Percentiles rank a stretch among this genome's conserved stretches.
phyloP scores from a whole-genome alignment of 2,888 invertebrate genomes.

The Lapara coniferarum region DNA sequence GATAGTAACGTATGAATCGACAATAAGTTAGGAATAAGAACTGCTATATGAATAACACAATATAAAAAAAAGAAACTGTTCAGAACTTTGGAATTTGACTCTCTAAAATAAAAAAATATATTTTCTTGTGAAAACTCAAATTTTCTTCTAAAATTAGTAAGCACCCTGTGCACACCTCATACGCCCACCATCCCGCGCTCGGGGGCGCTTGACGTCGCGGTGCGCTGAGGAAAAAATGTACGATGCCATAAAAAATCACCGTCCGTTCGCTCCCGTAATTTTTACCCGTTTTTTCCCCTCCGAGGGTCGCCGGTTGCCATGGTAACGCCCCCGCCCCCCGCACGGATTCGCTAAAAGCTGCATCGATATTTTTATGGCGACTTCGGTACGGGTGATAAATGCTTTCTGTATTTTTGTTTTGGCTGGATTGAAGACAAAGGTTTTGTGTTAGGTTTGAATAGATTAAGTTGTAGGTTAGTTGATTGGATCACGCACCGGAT shows the following conservation, averaged over 20 bases:
- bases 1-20: too few relatives aligned
- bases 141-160: constrained; percentile 1
- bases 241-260: constrained; percentile 83
- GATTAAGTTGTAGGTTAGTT: background rate
- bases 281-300: constrained; percentile 83
- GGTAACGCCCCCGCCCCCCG: constrained; percentile 65
- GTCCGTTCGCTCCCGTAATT: constrained; percentile 79
- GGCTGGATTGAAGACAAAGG: constrained; percentile 5
- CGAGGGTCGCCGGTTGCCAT: constrained; percentile 77
- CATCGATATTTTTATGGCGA: constrained; percentile 77
- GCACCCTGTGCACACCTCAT: constrained; percentile 53
- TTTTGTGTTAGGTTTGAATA: background rate
- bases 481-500: background rate
- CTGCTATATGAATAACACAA: too few relatives aligned
- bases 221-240: constrained; percentile 79
- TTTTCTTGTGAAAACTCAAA: too few relatives aligned
- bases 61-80: too few relatives aligned
- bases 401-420: constrained; percentile 23
- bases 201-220: constrained; percentile 59
- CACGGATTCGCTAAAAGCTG: constrained; percentile 61
- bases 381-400: constrained; percentile 28
- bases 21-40: too few relatives aligned
- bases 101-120: too few relatives aligned
- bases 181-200: constrained; percentile 54
- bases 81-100: too few relatives aligned